Percentiles rank a stretch among this genome's conserved stretches.
Evolutionary conservation across 1,140 invertebrate species (phyloP).

Genomic region (Hylaeus volcanicus): DNA sequence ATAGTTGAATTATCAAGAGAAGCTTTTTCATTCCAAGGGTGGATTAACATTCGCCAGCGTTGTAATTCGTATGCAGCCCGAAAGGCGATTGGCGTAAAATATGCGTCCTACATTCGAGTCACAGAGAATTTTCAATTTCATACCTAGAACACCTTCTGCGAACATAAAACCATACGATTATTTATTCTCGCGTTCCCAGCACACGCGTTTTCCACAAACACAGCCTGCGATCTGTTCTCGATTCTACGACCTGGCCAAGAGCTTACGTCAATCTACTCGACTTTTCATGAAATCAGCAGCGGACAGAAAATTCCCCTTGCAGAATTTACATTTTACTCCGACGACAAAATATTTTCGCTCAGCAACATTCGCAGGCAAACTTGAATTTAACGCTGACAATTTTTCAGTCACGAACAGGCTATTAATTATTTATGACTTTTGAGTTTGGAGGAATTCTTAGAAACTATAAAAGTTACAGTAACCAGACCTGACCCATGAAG

Average conservation of each 20-base stretch:
- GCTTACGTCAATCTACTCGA: background rate
- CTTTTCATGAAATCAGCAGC: background rate
- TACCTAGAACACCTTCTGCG: background rate
- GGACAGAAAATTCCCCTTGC: background rate
- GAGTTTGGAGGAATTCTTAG: too few relatives aligned
- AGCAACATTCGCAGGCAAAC: too few relatives aligned
- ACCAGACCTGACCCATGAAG: too few relatives aligned
- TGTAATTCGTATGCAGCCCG: background rate
- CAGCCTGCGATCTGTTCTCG: background rate
- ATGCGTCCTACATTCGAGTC: background rate
- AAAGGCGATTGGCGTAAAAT: background rate
- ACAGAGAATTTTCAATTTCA: constrained; percentile 11
- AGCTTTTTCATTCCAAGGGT: background rate
- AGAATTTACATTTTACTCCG: background rate
- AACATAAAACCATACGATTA: constrained; percentile 30
- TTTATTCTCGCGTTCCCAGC: constrained; percentile 17
- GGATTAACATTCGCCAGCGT: background rate
- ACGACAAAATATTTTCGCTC: too few relatives aligned
- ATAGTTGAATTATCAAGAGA: background rate
- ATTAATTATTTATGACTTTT: too few relatives aligned
- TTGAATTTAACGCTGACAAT: too few relatives aligned
- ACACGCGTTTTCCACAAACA: background rate
- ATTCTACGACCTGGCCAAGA: background rate
- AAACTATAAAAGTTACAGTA: too few relatives aligned
- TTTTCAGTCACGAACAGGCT: too few relatives aligned